phyloP scores from a whole-genome alignment of 2,888 invertebrate species.

The Antitype chi region DNA sequence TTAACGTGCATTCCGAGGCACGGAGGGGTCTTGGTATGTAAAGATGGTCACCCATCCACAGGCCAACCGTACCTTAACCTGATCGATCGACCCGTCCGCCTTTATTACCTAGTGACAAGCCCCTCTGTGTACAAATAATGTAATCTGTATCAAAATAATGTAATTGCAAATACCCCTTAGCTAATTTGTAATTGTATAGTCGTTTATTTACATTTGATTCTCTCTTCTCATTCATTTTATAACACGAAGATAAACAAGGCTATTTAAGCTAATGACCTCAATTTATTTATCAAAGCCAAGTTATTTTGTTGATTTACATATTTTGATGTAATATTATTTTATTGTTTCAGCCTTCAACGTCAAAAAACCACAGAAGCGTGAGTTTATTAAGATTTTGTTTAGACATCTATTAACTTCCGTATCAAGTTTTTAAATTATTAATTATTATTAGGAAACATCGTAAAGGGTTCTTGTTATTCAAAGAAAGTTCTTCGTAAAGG shows the following conservation, averaged over 20 bases:
- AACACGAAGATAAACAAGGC: slow-evolving; percentile 1
- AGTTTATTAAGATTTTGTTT: slow-evolving; percentile 20
- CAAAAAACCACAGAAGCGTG: slow-evolving; percentile 51
- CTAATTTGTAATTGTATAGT: neutral
- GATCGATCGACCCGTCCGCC: too few species aligned
- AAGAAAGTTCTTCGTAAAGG: too few species aligned
- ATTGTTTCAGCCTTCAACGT: slow-evolving; percentile 63
- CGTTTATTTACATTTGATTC: neutral
- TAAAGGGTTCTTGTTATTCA: too few species aligned
- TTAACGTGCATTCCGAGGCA: too few species aligned
- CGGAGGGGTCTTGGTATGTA: too few species aligned
- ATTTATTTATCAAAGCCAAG: slow-evolving; percentile 11
- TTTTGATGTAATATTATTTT: slow-evolving; percentile 14
- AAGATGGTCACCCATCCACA: too few species aligned
- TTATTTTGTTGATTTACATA: slow-evolving; percentile 32
- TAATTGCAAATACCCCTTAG: neutral
- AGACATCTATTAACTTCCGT: neutral
- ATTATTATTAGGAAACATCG: too few species aligned
- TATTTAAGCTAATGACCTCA: neutral
- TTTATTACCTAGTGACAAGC: too few species aligned
- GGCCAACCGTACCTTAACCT: too few species aligned
- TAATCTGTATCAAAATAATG: too few species aligned
- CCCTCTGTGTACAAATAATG: too few species aligned
- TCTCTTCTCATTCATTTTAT: neutral
- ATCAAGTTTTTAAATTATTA: too few species aligned